Evolutionary conservation across 2,888 invertebrate genomes (phyloP).

Genomic region (Scaptomyza parva): DNA sequence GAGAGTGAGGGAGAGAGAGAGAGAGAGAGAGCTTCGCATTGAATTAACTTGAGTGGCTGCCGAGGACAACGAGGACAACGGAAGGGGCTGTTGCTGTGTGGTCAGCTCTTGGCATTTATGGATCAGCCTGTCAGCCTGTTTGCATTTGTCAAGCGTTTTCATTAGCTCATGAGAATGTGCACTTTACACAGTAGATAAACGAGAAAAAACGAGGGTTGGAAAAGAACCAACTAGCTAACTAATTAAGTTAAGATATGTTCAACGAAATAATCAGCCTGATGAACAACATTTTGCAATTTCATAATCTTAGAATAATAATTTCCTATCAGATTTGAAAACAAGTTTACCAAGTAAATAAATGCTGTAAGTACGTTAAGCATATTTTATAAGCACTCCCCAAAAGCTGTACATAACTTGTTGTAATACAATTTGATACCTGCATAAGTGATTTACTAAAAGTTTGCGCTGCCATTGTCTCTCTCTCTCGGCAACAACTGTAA

Average conservation of each 20-base stretch:
- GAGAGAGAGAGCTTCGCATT: constrained; percentile 54
- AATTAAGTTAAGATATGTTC: background rate
- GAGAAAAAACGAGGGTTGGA: background rate
- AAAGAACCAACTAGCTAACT: background rate
- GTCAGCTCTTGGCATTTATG: constrained; percentile 66
- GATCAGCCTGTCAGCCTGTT: constrained; percentile 49
- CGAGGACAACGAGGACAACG: constrained; percentile 9
- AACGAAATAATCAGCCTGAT: background rate
- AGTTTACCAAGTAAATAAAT: background rate
- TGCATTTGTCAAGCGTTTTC: constrained; percentile 50
- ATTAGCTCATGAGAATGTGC: constrained; percentile 33
- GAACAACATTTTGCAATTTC: background rate
- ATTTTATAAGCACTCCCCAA: background rate
- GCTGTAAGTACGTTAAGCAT: constrained; percentile 1
- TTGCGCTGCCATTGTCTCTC: background rate
- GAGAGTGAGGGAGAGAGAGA: background rate
- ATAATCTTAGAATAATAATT: background rate
- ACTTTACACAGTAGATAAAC: background rate
- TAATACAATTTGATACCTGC: constrained; percentile 18
- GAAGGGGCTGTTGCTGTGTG: constrained; percentile 43
- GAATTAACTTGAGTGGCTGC: constrained; percentile 68
- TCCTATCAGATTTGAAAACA: background rate
- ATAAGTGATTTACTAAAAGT: constrained; percentile 28
- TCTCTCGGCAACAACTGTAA: constrained; percentile 5
- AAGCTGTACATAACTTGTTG: background rate